Base-by-base conservation (phyloP, 2,888 invertebrate species). In the Rhingia campestris region DNA sequence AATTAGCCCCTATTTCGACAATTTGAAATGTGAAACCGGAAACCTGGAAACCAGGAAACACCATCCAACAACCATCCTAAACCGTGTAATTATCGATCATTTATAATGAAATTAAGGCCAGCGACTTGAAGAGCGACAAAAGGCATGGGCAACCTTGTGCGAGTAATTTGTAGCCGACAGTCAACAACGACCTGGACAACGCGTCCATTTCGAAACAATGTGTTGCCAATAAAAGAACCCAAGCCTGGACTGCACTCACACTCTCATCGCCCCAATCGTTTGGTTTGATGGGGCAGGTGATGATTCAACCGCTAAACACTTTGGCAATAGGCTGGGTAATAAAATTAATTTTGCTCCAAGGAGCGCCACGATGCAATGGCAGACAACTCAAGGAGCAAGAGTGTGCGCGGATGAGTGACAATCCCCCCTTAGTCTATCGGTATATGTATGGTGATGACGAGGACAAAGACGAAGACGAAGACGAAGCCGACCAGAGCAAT, bases 301-400 rank as follows among this genome's bases (percentile, higher is more conserved):
- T 73, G 79, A 77, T 64, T 79, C 69, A 70, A 59, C 69, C 37
- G 43, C 70, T 75, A 84, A 84, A 74, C 66, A 84, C 80, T 84
- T 75, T 75, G 64, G 70, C 74, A 70, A 70, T 80, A 61, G 59
- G 80, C 59, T 43, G 49, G 49, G 49, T 49, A 84, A 84, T 84
- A 75, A 84, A 84, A 84, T 84, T 70, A 80, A 66, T 84, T 82
- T 43, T 64, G 12, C 59, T 49, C 43, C 33, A 67, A 75, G 59
- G 32, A 73, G 51, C 67, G 54, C 74, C 66, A 49, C 45, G 32
- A 56, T 35, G 22, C 63, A 54, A 6, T 22, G 22, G 1, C 22
- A 76, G 35, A 5, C 37, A 51, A 12, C 49, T 10, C 37, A 58
- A 58, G 54, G 51, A 58, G 53, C 41, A 56, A 39, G 51, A 14